A percentile compares a stretch with the other conserved stretches of the same genome.
Evolutionary conservation across 2,797 vertebrate genomes (phyloP).

Genomic region (Chelon labrosus): DNA sequence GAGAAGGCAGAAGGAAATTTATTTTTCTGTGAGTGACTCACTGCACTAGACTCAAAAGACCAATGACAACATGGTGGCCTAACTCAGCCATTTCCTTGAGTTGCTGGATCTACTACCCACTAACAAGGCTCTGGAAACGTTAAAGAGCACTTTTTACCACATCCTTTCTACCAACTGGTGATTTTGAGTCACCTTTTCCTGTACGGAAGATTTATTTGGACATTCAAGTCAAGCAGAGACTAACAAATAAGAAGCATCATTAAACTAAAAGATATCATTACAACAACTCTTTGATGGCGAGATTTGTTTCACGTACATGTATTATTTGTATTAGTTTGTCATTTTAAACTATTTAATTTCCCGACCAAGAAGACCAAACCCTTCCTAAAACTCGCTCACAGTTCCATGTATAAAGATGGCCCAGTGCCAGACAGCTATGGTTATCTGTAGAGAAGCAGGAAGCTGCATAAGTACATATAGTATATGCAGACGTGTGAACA

Average conservation of each 20-base stretch:
- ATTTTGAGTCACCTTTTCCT: conserved; percentile 47
- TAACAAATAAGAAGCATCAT: conserved; percentile 47
- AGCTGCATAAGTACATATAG: conserved; percentile 9
- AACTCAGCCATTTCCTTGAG: conserved; percentile 20
- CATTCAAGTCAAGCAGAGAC: conserved; percentile 55
- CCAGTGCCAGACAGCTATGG: conserved; percentile 7
- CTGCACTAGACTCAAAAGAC: conserved; percentile 16
- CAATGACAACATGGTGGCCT: conserved; percentile 20
- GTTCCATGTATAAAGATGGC: conserved; percentile 6
- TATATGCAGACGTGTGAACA: too few relatives aligned
- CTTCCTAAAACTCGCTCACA: conserved; percentile 20
- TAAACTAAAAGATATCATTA: conserved; percentile 39
- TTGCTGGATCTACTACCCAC: conserved; percentile 36
- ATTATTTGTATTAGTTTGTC: neutral
- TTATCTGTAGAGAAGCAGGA: conserved; percentile 4
- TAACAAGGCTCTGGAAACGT: conserved; percentile 37
- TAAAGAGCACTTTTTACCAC: conserved; percentile 16
- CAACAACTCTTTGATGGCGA: conserved; percentile 19
- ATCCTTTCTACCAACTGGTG: conserved; percentile 39
- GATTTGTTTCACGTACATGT: conserved; percentile 34
- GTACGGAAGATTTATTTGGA: conserved; percentile 59
- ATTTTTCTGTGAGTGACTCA: neutral
- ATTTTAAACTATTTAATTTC: conserved; percentile 36
- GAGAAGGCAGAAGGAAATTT: conserved; percentile 9
- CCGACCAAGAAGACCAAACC: conserved; percentile 40